phyloP scores from a whole-genome alignment of 2,113 vertebrate species.

The Hippocampus mohnikei region DNA sequence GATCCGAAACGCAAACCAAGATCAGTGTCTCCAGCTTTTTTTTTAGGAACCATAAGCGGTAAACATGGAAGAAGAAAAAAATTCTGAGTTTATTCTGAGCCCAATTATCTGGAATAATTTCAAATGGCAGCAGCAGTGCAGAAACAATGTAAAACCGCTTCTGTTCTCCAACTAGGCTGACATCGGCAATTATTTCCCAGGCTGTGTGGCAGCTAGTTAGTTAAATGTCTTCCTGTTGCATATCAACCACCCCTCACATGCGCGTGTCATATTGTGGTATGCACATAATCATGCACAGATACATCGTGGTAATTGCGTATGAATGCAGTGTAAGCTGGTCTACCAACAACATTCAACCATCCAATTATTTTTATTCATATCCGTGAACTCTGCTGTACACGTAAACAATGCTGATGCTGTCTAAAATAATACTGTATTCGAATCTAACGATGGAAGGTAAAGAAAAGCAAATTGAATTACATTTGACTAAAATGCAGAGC shows the following conservation, averaged over 20 bases:
- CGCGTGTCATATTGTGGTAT: conserved; percentile 3
- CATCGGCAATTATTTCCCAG: conserved; percentile 21
- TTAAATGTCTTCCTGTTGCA: conserved; percentile 12
- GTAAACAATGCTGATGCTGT: neutral
- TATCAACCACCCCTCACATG: neutral
- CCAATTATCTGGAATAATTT: conserved; percentile 40
- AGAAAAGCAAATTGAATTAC: neutral
- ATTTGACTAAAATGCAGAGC: neutral
- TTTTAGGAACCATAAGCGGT: conserved; percentile 9
- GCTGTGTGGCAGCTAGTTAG: conserved; percentile 23
- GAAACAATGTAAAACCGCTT: conserved; percentile 19
- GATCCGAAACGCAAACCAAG: too few relatives aligned
- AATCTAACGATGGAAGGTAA: neutral
- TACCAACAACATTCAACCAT: neutral
- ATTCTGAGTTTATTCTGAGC: conserved; percentile 26
- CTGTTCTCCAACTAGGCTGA: conserved; percentile 20
- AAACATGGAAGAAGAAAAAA: conserved; percentile 12
- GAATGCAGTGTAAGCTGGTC: neutral
- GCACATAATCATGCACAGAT: conserved; percentile 1
- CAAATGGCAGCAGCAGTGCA: conserved; percentile 19
- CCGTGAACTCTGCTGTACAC: neutral
- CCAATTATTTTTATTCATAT: neutral
- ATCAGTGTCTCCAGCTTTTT: neutral
- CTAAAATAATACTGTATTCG: neutral
- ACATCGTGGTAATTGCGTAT: neutral